Evolutionary conservation across 2,113 vertebrate genomes (phyloP).

Genomic region (Hypocryptadius cinnamomeus): DNA sequence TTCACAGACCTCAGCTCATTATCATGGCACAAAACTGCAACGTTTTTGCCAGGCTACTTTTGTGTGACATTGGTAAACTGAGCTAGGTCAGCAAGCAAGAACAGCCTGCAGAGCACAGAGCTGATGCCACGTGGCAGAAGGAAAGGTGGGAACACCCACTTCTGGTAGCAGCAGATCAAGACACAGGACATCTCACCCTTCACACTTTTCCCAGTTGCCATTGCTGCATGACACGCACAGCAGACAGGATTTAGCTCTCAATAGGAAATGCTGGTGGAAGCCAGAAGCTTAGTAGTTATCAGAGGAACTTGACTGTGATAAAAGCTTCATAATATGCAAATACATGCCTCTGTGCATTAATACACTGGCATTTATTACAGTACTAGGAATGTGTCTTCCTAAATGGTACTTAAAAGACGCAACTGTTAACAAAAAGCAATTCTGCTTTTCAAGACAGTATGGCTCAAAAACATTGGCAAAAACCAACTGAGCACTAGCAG

Average conservation of each 20-base stretch:
- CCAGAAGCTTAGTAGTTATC: not conserved
- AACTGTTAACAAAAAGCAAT: not conserved
- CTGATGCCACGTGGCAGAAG: not conserved
- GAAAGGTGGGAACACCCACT: not conserved
- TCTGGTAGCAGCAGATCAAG: not conserved
- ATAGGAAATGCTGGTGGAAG: not conserved
- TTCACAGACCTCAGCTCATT: not conserved
- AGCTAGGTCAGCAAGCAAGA: not conserved
- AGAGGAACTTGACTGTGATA: not conserved
- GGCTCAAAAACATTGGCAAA: not conserved
- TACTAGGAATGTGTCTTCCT: not conserved
- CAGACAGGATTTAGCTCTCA: not conserved
- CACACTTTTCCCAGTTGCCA: not conserved
- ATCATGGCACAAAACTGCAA: not conserved
- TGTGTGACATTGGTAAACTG: not conserved
- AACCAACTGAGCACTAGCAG: not conserved
- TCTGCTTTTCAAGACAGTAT: not conserved
- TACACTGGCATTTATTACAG: not conserved
- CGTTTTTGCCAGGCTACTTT: not conserved
- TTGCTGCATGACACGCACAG: fast-evolving
- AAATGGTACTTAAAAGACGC: not conserved
- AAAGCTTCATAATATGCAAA: not conserved
- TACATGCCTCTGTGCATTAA: not conserved
- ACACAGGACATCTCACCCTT: not conserved
- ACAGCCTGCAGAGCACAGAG: not conserved